Conservation (phyloP, 30 jellyfish, hydroid and myxozoan species). For the Aurelia sp. region DNA sequence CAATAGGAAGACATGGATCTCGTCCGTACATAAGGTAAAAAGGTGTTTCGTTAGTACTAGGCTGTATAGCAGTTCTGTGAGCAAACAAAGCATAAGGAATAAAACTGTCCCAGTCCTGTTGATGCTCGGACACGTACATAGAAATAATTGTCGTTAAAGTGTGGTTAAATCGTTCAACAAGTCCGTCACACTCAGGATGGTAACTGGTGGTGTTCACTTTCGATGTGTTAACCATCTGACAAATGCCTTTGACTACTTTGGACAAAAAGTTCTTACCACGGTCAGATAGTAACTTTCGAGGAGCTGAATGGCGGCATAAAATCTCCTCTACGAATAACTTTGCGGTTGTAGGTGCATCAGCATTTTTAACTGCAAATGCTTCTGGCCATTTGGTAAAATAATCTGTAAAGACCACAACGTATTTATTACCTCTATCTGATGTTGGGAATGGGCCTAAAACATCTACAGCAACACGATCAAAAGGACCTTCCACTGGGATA, state of each 20-base stretch:
- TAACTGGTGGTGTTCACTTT: slow-evolving; percentile 41
- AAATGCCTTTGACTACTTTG: slow-evolving; percentile 54
- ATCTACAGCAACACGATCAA: slow-evolving; percentile 77
- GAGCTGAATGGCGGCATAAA: slow-evolving; percentile 71
- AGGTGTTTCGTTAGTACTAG: slow-evolving; percentile 50
- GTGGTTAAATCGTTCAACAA: slow-evolving; percentile 50
- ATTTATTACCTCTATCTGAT: slow-evolving; percentile 52
- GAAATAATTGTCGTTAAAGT: slow-evolving; percentile 54
- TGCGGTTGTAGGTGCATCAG: slow-evolving; percentile 68
- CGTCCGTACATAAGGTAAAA: slow-evolving; percentile 52
- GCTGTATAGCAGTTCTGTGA: slow-evolving; percentile 38
- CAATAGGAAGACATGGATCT: slow-evolving; percentile 67
- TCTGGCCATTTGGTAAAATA: slow-evolving; percentile 71
- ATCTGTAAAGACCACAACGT: slow-evolving; percentile 58
- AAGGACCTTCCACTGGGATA: slow-evolving; percentile 69
- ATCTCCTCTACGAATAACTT: slow-evolving; percentile 56
- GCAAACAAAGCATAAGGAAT: slow-evolving; percentile 56
- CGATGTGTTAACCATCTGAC: slow-evolving; percentile 39
- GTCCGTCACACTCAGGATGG: slow-evolving; percentile 71
- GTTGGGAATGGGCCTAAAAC: slow-evolving; percentile 79
- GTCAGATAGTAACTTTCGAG: slow-evolving; percentile 55
- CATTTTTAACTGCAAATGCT: slow-evolving; percentile 62
- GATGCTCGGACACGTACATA: slow-evolving; percentile 62
- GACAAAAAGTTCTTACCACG: slow-evolving; percentile 67
- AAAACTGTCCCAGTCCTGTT: slow-evolving; percentile 58